Conservation (phyloP, 1,140 invertebrate genomes). For the Drosophila bocki region DNA sequence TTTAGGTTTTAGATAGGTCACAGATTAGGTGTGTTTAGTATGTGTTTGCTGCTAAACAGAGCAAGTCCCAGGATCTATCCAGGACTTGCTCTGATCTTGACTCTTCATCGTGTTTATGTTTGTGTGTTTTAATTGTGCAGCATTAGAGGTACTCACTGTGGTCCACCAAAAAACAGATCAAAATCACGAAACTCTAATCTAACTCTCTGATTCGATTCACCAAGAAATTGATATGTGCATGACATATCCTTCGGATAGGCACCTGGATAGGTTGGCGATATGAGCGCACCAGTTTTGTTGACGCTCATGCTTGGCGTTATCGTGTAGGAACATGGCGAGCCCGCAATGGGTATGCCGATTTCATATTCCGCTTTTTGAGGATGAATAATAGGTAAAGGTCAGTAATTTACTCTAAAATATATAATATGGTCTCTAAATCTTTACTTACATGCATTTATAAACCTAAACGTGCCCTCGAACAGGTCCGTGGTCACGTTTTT, state of each 20-base stretch:
- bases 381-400: background rate
- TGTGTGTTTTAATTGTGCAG: conserved; percentile 53
- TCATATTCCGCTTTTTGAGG: conserved; percentile 91
- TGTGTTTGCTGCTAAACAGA: conserved; percentile 62
- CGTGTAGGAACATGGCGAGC: conserved; percentile 93
- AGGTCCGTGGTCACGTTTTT: conserved; percentile 92
- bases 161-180: conserved; percentile 98
- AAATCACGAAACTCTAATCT: conserved; percentile 99
- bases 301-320: conserved; percentile 92
- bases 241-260: conserved; percentile 98
- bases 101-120: conserved; percentile 21
- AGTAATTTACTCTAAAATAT: background rate
- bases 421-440: background rate
- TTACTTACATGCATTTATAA: conserved; percentile 97
- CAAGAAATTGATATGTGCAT: conserved; percentile 97
- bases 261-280: conserved; percentile 99
- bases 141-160: conserved; percentile 93
- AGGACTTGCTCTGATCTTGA: conserved; percentile 77
- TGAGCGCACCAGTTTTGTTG: conserved; percentile 92
- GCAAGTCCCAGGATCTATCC: conserved; percentile 29
- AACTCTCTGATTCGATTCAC: conserved; percentile 95
- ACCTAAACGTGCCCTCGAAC: conserved; percentile 94
- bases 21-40: conserved; percentile 26
- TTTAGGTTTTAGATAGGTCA: conserved; percentile 31
- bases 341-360: conserved; percentile 93